Conservation (phyloP, 2,113 vertebrate genomes). For the Aix galericulata region DNA sequence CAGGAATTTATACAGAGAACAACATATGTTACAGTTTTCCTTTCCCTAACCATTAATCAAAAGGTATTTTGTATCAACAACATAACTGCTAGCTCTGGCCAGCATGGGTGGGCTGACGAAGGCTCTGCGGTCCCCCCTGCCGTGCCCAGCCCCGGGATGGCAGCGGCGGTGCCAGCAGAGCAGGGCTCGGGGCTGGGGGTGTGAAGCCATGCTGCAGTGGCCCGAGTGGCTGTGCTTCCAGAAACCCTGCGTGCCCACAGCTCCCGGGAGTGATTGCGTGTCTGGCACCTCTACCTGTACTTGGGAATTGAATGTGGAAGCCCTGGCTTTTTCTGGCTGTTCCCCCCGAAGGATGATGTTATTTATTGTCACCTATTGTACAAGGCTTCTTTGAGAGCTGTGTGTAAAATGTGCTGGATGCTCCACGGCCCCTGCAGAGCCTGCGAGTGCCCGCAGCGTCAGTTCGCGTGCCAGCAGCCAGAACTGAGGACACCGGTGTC, state of each 20-base stretch:
- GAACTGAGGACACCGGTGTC: background rate
- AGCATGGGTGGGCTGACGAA: background rate
- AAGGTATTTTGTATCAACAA: conserved; percentile 62
- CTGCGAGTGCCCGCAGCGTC: background rate
- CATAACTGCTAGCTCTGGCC: background rate
- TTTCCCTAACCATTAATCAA: conserved; percentile 64
- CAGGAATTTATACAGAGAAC: conserved; percentile 17
- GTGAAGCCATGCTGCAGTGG: no score
- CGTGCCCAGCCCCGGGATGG: background rate
- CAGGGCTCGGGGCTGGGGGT: accelerated
- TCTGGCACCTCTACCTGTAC: background rate
- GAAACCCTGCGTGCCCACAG: background rate
- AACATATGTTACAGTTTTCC: conserved; percentile 47
- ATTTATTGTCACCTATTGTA: background rate
- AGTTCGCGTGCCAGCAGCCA: no score
- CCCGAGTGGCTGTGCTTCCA: background rate
- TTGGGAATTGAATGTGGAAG: background rate
- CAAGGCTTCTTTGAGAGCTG: background rate
- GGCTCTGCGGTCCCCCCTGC: no score
- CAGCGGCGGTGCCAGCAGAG: background rate
- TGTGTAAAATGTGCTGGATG: background rate
- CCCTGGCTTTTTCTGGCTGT: background rate
- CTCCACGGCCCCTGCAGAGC: background rate
- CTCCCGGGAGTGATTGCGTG: background rate
- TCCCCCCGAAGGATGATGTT: background rate